Evolutionary conservation across 2,888 invertebrate genomes (phyloP).

Genomic region (Cosmopolites sordidus): DNA sequence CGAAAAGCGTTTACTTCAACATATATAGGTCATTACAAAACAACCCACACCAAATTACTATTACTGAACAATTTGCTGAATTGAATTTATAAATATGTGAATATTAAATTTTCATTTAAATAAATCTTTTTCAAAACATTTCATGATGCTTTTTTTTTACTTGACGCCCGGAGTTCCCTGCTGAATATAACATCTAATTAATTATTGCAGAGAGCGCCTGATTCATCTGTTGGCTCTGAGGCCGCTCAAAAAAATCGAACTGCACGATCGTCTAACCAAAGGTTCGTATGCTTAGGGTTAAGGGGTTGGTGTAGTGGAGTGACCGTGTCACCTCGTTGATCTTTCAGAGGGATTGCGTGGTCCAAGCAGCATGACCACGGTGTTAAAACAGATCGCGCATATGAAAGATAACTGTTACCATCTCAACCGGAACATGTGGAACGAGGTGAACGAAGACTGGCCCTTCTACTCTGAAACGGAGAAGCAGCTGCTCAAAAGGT

Average conservation of each 20-base stretch:
- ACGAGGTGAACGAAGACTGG: constrained; percentile 92
- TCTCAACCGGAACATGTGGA: constrained; percentile 83
- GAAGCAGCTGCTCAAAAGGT: constrained; percentile 81
- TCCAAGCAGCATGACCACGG: constrained; percentile 67
- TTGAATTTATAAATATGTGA: no score
- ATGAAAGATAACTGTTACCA: constrained; percentile 88
- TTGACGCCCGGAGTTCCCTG: no score
- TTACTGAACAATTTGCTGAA: no score
- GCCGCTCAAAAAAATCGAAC: constrained; percentile 90
- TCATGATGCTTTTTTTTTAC: no score
- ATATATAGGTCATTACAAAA: no score
- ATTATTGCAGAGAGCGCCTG: constrained; percentile 77
- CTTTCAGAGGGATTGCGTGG: constrained; percentile 80
- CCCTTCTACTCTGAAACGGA: constrained; percentile 90
- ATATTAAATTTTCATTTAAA: no score
- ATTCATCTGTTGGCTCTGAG: constrained; percentile 90
- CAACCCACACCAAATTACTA: no score
- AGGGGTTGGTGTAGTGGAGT: no score
- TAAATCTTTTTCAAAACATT: no score
- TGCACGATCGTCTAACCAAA: constrained; percentile 73
- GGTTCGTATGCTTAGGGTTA: constrained; percentile 62
- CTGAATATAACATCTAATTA: background rate
- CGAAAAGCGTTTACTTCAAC: no score
- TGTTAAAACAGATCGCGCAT: constrained; percentile 75
- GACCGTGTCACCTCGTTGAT: no score